Evolutionary conservation across 2,888 invertebrate genomes (phyloP).

Genomic region (Zhuqinia jingwanae): DNA sequence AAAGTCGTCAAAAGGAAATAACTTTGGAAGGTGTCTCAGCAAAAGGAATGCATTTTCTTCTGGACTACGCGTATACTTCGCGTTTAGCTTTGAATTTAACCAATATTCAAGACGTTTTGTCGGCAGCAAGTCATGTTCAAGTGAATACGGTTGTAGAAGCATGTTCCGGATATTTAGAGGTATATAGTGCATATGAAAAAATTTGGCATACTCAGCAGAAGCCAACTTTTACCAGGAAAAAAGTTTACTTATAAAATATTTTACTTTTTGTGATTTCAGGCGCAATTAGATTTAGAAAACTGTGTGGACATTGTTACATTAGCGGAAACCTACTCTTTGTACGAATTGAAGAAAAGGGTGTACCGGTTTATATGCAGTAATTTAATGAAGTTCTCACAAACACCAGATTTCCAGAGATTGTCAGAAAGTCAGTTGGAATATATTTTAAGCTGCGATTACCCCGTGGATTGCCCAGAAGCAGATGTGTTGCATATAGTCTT

Average conservation of each 20-base stretch:
- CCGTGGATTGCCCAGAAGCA: constrained; percentile 86
- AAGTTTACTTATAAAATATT: constrained; percentile 17
- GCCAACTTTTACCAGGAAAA: neutral
- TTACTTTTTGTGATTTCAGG: constrained; percentile 80
- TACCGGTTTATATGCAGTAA: constrained; percentile 86
- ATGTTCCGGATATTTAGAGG: constrained; percentile 85
- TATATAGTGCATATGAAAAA: constrained; percentile 60
- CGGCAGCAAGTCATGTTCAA: constrained; percentile 87
- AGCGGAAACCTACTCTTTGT: constrained; percentile 86
- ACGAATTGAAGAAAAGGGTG: constrained; percentile 84
- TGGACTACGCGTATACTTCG: constrained; percentile 88
- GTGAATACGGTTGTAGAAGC: constrained; percentile 86
- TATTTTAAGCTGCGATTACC: constrained; percentile 85
- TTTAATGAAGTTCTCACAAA: constrained; percentile 84
- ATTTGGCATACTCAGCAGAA: no score
- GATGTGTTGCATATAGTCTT: constrained; percentile 84
- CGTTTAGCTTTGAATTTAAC: constrained; percentile 84
- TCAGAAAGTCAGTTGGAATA: constrained; percentile 85
- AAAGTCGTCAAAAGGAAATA: constrained; percentile 86
- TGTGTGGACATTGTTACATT: constrained; percentile 87
- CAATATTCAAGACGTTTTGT: constrained; percentile 86
- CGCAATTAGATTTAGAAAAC: constrained; percentile 87
- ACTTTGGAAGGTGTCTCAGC: constrained; percentile 86
- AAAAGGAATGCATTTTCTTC: constrained; percentile 84
- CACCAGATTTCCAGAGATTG: constrained; percentile 84